Evolutionary conservation across 2,113 vertebrate genomes (phyloP).

Genomic region (Cyphotilapia sp.): DNA sequence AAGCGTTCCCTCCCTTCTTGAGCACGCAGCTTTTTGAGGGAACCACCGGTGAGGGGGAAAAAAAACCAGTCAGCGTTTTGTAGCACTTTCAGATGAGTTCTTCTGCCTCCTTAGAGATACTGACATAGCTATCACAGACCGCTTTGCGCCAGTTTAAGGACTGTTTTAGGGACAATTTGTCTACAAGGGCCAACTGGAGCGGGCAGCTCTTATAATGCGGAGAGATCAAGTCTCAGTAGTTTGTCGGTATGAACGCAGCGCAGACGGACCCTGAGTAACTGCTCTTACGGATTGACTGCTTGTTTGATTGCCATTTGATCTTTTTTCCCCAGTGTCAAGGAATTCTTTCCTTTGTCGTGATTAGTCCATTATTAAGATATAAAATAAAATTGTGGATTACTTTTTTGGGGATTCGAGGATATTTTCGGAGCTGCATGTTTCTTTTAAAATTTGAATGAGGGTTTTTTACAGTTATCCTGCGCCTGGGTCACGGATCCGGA

Average conservation of each 20-base stretch:
- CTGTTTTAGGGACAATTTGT: conserved; percentile 23
- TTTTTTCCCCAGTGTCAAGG: neutral
- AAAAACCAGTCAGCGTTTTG: neutral
- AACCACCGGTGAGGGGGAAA: neutral
- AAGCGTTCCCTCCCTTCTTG: conserved; percentile 45
- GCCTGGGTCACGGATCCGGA: conserved; percentile 26
- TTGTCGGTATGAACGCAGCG: conserved; percentile 51
- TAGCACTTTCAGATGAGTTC: conserved; percentile 41
- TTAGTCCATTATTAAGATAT: neutral
- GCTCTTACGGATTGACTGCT: conserved; percentile 54
- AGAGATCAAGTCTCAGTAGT: conserved; percentile 61
- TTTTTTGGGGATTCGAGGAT: conserved; percentile 9
- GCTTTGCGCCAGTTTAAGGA: conserved; percentile 5
- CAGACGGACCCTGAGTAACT: conserved; percentile 48
- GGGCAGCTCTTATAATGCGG: conserved; percentile 44
- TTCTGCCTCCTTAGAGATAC: neutral
- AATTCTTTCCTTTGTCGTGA: neutral
- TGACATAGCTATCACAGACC: neutral
- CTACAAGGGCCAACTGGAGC: conserved; percentile 16
- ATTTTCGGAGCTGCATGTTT: neutral
- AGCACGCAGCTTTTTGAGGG: conserved; percentile 31
- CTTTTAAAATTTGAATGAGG: conserved; percentile 45
- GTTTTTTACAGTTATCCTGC: conserved; percentile 28
- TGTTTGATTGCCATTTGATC: conserved; percentile 21
- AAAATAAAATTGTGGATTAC: conserved; percentile 48